Base-by-base conservation (phyloP, 2,888 invertebrate species). In the Phania funesta region DNA sequence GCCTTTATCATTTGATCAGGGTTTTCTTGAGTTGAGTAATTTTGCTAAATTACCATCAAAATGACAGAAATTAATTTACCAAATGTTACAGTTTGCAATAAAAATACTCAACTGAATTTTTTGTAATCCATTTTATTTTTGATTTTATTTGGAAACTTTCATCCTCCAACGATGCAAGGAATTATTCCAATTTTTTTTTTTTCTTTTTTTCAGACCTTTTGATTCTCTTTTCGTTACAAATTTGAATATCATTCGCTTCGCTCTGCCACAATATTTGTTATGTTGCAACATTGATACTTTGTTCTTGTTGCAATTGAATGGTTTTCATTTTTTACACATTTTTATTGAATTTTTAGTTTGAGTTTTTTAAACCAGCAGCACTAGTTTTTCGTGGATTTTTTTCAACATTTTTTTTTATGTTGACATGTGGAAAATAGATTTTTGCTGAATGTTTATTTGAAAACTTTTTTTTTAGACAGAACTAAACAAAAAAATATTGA, bases 341-440 rank as follows among this genome's bases (percentile, higher is more conserved):
- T 50, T 41, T 16, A 62, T 32, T 8, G 41, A 5, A 8, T 44
- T 8, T 16, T 41, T 8, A 1, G 3, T 11, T 29, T 13, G 9
- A 3, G 58, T 71, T 71, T 48, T 38, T 71, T 38, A 60, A n/a
- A 41, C 48, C 60, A 73, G 62, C 9, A 73, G 62, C 60, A 24
- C 73, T 62, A 62, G 22, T 60, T 41, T 41, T 73, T 73, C 62
- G 62, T 62, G 41, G 32, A 73, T n/a, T 73, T 73, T 73, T 62
- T 26, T 62, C 24, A 41, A 29, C n/a, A 20, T 71, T 41, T 50
- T 58, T 18, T 32, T 16, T 2, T n/a, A 32, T 74, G 64, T 64
- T 74, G 64, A 74, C 74, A 74, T 64, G 74, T 65, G 54, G 46
- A 62, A 65, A 74, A 54, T 54, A 74, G 74, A 74, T 56, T 74